Evolutionary conservation across 2,797 vertebrate genomes (phyloP).

Genomic region (Hirundo rustica): DNA sequence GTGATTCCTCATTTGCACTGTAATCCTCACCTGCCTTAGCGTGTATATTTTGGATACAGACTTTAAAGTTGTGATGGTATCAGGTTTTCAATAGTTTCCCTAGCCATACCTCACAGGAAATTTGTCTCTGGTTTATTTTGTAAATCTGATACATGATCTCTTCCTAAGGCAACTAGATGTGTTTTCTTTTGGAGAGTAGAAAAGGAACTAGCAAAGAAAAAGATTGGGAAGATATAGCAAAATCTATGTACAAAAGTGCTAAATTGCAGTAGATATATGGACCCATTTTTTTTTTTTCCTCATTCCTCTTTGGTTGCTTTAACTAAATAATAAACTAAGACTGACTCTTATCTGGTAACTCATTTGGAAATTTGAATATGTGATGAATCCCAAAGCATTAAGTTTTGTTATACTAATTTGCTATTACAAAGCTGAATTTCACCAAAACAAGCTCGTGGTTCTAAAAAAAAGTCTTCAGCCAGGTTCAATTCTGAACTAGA

Average conservation of each 20-base stretch:
- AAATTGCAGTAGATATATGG: not conserved
- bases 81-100: not conserved
- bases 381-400: not conserved
- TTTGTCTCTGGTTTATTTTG: conserved; percentile 23
- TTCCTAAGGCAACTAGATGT: not conserved
- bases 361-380: not conserved
- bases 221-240: not conserved
- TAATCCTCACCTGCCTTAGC: not conserved
- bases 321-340: not conserved
- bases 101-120: not conserved
- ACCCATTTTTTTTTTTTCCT: not conserved
- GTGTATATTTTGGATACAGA: conserved; percentile 16
- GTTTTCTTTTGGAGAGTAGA: not conserved
- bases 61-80: not conserved
- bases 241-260: not conserved
- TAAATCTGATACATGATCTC: not conserved
- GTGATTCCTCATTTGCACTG: not conserved
- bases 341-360: not conserved
- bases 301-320: not conserved
- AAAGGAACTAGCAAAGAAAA: not conserved
- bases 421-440: not conserved
- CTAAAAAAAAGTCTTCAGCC: not conserved
- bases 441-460: not conserved
- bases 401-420: not conserved
- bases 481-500: not conserved